Evolutionary conservation across 2,113 vertebrate genomes (phyloP), one percentile per base, ranked within the genome.

Genomic region (Nycticorax nycticorax): DNA sequence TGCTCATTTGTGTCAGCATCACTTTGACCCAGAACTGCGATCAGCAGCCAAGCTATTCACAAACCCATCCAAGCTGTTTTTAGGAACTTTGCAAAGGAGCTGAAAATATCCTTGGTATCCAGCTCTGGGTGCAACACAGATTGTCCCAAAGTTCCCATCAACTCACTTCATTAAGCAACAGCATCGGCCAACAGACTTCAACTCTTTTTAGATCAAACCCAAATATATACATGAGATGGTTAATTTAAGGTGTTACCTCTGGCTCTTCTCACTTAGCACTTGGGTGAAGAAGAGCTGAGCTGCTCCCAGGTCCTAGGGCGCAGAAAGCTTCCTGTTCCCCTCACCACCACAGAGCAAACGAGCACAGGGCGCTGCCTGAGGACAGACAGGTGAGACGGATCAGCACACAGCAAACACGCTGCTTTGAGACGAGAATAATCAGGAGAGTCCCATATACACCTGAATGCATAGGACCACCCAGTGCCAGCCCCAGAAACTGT

Each of bases 151-250:
- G 21, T 28, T 59, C 55, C 50, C 27, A 77, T 33, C 53, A 59
- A 48, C 41, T 53, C 18, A 41, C 56, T 66, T 75, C 53, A 60
- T 62, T 62, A 56, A 88, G 72, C 69, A 63, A 76, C 28, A 67
- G 67, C 64, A 67, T 77, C 56, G 39, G 66, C 43, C 72, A 30
- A 73, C 41, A 39, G 62, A 75, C 64, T 74, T 73, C 62, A 41
- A 43, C 53, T 84, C 55, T 81, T 63, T 87, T 88, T 85, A 92
- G 92, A 75, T 47, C 57, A 43, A 63, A 91, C 69, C 33, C 72
- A 91, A 88, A 85, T 53, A 81, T 27, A 68, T 35, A 59, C 14
- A 30, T 6, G 14, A 73, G 59, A 93, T 3, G 4, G 59, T 85
- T 91, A 35, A 23, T 52, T 59, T 39, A 55, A 76, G 74, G 78